A percentile compares a stretch with the other conserved stretches of the same genome.
Evolutionary conservation across 2,113 vertebrate species (phyloP).

Genomic region (Ophthalmolycus amberensis): DNA sequence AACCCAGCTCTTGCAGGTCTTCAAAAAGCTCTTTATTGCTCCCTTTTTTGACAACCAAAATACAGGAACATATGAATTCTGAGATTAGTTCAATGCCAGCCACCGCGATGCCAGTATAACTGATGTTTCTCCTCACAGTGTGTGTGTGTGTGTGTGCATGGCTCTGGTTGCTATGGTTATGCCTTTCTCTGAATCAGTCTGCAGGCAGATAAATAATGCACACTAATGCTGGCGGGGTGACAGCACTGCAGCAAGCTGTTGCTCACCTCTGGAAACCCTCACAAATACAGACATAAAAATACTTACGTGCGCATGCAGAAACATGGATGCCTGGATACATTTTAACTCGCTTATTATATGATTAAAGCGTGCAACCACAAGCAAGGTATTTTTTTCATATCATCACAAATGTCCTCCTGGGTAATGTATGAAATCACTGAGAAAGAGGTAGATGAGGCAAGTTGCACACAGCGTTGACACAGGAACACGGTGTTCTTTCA

Average conservation of each 20-base stretch:
- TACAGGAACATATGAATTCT: slow-evolving; percentile 38
- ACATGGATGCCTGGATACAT: not conserved
- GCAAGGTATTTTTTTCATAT: not conserved
- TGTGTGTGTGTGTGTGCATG: slow-evolving; percentile 23
- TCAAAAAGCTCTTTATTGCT: slow-evolving; percentile 42
- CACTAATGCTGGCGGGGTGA: slow-evolving; percentile 80
- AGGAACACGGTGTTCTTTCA: not conserved
- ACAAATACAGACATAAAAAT: slow-evolving; percentile 61
- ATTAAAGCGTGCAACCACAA: not conserved
- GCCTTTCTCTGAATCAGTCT: slow-evolving; percentile 73
- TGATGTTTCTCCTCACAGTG: slow-evolving; percentile 34
- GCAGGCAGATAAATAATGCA: slow-evolving; percentile 82
- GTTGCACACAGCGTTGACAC: not conserved
- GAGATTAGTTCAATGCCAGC: slow-evolving; percentile 46
- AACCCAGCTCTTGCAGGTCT: slow-evolving; percentile 9
- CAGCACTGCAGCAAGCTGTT: slow-evolving; percentile 82
- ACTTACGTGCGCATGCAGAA: slow-evolving; percentile 27
- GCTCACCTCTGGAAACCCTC: slow-evolving; percentile 71
- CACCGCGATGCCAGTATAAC: slow-evolving; percentile 23
- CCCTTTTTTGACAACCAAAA: slow-evolving; percentile 13
- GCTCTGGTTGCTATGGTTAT: slow-evolving; percentile 79
- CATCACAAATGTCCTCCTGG: slow-evolving; percentile 23
- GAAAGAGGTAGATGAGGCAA: not conserved
- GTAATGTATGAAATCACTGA: slow-evolving; percentile 19
- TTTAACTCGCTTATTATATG: not conserved